Base-by-base conservation (phyloP, 2,797 vertebrate genomes). In the Trematomus bernacchii region DNA sequence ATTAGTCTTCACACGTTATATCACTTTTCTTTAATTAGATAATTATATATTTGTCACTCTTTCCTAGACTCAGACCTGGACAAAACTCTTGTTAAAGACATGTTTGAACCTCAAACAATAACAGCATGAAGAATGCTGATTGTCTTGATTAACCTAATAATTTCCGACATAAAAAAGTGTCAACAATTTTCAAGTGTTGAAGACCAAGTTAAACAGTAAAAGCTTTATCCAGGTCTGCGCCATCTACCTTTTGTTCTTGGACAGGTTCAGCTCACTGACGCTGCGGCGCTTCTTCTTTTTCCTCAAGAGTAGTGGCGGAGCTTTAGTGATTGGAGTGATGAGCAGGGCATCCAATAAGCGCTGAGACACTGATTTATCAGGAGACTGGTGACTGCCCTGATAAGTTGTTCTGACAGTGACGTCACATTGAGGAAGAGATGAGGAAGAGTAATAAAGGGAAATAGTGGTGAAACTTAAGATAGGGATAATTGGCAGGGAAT, bases 271-370 rank as follows among this genome's bases (percentile, higher is more conserved):
- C 79, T 90, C 85, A 74, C 78, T 86, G 46, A 90, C 43, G 40
- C 93, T 91, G 55, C 87, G 88, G 14, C 83, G 91, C 51, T 91
- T 93, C 61, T 92, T 89, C 53, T 82, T 82, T 44, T 78, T 83
- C 6, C 66, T 71, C 84, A 86, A 84, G 9, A 33, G 84, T 58
- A 91, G 77, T 66, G 89, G 55, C 4, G 87, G 64, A 76, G 87
- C 86, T 66, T 93, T 91, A 87, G 85, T 19, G 19, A 96, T 72
- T 66, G 95, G 94, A 0, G 77, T 88, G 89, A 96, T 95, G 85
- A 96, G 92, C 81, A 96, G 93, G n/a, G 94, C 93, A 59, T 95
- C 94, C 94, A 96, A 77, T 54, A 96, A 93, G 0, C 91, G 87
- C 70, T 60, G 82, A 85, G 78, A 94, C 14, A 50, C 80, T 37